Evolutionary conservation across 2,797 vertebrate species (phyloP).

Genomic region (Galaxias olidus): DNA sequence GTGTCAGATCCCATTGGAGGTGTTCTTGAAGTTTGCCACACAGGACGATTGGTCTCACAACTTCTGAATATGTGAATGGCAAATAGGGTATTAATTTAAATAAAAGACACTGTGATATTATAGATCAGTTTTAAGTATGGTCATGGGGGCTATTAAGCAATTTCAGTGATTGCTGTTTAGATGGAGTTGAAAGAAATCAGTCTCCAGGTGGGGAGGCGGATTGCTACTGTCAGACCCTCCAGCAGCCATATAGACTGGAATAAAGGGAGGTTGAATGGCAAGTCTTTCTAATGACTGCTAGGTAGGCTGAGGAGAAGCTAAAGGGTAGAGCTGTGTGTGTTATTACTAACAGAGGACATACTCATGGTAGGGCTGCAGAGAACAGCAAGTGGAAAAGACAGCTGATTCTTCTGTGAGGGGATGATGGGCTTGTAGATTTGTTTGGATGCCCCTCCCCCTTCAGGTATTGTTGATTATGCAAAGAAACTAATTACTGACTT

Average conservation of each 20-base stretch:
- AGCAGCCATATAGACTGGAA: too few relatives aligned
- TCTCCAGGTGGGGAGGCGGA: slow-evolving; percentile 8
- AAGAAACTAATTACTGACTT: slow-evolving; percentile 1
- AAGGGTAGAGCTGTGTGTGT: background rate
- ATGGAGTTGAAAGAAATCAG: slow-evolving; percentile 10
- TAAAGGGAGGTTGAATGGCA: background rate
- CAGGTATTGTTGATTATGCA: background rate
- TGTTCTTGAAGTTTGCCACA: too few relatives aligned
- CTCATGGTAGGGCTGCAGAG: background rate
- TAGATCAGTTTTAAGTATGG: background rate
- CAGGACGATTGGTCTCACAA: background rate
- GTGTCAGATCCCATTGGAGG: background rate
- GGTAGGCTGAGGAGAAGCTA: background rate
- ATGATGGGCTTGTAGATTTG: background rate
- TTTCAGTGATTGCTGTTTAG: slow-evolving; percentile 7
- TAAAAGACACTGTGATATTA: background rate
- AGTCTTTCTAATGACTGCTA: slow-evolving; percentile 3
- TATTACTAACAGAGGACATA: background rate
- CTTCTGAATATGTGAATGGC: slow-evolving; percentile 12
- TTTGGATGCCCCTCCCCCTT: too few relatives aligned
- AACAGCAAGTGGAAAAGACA: too few relatives aligned
- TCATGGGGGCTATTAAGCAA: background rate
- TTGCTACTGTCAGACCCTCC: slow-evolving; percentile 1
- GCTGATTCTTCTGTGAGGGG: too few relatives aligned
- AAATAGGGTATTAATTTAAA: slow-evolving; percentile 11